Evolutionary conservation across 2,797 vertebrate genomes (phyloP), one percentile per base, ranked within the genome.

Genomic region (Melanotaenia nigrans): DNA sequence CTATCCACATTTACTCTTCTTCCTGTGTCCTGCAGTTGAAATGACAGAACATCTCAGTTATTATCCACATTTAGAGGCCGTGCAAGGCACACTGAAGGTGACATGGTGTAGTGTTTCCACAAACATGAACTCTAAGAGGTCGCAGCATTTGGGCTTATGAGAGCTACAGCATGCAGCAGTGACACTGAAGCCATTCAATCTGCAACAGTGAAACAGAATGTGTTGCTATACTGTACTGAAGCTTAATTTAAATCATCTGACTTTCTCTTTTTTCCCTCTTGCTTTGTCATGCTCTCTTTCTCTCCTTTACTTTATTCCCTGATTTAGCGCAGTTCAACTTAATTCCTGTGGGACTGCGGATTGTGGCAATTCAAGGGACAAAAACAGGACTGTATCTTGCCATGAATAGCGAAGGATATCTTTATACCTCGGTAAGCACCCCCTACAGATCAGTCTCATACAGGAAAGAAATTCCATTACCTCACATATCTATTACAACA

Each of bases 361-460:
- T 99, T 89, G 98, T 99, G 92, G 97, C 98, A 61, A 98, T 99
- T 92, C 98, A 99, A 92, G 97, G 98, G 63, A 96, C 97, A 87
- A 97, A 99, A 92, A 97, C 96, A 69, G 97, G 97, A 83, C 75
- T 98, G 35, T 99, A 99, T 80, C 93, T 99, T 77, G 98, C 96
- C 75, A 99, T 99, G 98, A 99, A 99, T 89, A 96, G 96, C 3
- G 98, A 99, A 88, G 97, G 98, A 87, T 97, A 97, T 90, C 95
- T 99, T 78, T 95, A 95, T 87, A 93, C 92, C 65, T 95, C 94
- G 54, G 95, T 95, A 84, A 94, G 95, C 93, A 77, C 36, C 20
- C 28, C 25, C 67, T 25, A 57, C 33, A 75, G 58, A 78, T 75
- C 30, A 61, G 20, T 64, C 20, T 65, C 7, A 12, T 33, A 65